Evolutionary conservation across 1,140 invertebrate genomes (phyloP).

Genomic region (Drosophila biarmipes): DNA sequence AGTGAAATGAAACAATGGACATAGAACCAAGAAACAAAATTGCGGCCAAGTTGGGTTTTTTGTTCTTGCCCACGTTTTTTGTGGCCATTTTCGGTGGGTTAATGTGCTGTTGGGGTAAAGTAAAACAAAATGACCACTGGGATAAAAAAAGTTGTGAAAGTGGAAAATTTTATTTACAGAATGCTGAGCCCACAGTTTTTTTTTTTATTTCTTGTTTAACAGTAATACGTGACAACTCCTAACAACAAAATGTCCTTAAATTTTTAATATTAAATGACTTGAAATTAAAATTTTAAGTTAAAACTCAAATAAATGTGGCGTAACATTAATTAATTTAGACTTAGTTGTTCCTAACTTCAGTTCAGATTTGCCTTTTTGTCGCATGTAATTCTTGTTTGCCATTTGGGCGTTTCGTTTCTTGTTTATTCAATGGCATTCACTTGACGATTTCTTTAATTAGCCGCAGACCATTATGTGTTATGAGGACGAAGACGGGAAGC

Average conservation of each 20-base stretch:
- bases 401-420: slow-evolving; percentile 50
- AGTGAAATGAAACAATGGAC: slow-evolving; percentile 81
- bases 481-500: slow-evolving; percentile 40
- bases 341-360: slow-evolving; percentile 36
- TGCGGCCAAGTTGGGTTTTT: slow-evolving; percentile 84
- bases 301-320: background rate
- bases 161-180: slow-evolving; percentile 35
- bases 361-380: slow-evolving; percentile 16
- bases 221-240: background rate
- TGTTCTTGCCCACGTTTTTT: slow-evolving; percentile 67
- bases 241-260: background rate
- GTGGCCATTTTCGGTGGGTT: slow-evolving; percentile 75
- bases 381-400: slow-evolving; percentile 34
- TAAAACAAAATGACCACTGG: slow-evolving; percentile 49
- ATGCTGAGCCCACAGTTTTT: background rate
- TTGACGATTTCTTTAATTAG: slow-evolving; percentile 73
- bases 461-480: slow-evolving; percentile 55
- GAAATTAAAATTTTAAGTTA: background rate
- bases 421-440: slow-evolving; percentile 67
- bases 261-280: background rate
- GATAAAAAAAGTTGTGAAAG: slow-evolving; percentile 15
- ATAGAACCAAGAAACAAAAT: slow-evolving; percentile 59
- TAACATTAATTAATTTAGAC: background rate
- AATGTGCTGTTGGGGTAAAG: slow-evolving; percentile 81
- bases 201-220: slow-evolving; percentile 32